Conservation (phyloP, 2,797 vertebrate species). For the Pseudochromis fuscus region DNA sequence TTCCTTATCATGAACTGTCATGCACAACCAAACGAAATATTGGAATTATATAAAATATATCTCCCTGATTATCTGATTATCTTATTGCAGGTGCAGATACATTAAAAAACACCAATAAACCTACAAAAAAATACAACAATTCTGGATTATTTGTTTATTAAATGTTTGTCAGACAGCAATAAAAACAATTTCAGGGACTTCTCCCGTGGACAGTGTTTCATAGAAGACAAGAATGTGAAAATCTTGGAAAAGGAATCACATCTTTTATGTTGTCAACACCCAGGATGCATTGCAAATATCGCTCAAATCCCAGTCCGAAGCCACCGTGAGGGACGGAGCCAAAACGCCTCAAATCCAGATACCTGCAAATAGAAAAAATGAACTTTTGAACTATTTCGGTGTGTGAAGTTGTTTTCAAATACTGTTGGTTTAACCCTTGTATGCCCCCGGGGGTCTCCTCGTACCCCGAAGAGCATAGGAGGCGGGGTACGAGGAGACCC, state of each 20-base stretch:
- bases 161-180: conserved; percentile 2
- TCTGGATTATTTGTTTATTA: conserved; percentile 36
- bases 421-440: not conserved
- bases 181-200: not conserved
- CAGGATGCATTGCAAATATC: conserved; percentile 93
- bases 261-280: conserved; percentile 98
- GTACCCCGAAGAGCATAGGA: too few relatives aligned
- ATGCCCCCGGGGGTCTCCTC: too few relatives aligned
- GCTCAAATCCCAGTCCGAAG: conserved; percentile 98
- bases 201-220: conserved; percentile 64
- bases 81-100: not conserved
- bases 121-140: not conserved
- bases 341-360: conserved; percentile 94
- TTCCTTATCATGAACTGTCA: not conserved
- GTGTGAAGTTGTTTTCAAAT: not conserved
- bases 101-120: not conserved
- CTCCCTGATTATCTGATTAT: not conserved
- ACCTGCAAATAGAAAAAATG: conserved; percentile 85
- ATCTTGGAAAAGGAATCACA: conserved; percentile 95
- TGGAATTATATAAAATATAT: not conserved
- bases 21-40: not conserved
- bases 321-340: conserved; percentile 96
- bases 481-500: too few relatives aligned
- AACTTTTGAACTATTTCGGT: not conserved
- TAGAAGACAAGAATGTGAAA: conserved; percentile 91